Percentiles rank a stretch among this genome's conserved stretches.
Conservation (phyloP, 2,888 invertebrate genomes). For the Eupithecia pulchellata region DNA sequence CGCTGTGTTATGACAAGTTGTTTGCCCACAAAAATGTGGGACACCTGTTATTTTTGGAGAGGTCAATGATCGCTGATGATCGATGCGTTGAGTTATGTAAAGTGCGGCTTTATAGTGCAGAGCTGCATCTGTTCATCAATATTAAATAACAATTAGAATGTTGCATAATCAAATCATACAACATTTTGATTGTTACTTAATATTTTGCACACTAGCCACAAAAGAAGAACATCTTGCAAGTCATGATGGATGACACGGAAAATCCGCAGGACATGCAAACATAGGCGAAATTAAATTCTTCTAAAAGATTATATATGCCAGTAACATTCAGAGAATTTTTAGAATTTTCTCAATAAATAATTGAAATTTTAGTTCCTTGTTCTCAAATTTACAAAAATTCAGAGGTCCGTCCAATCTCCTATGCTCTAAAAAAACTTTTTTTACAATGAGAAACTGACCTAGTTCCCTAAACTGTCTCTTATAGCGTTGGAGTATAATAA, state of each 20-base stretch:
- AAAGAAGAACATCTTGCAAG: not conserved
- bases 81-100: conserved; percentile 28
- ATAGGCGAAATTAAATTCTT: too few relatives aligned
- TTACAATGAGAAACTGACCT: not conserved
- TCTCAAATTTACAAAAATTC: too few relatives aligned
- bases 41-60: conserved; percentile 59
- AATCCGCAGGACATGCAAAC: too few relatives aligned
- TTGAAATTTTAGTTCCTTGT: not conserved
- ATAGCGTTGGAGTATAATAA: conserved; percentile 12
- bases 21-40: conserved; percentile 68
- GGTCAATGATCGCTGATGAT: conserved; percentile 56
- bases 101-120: conserved; percentile 10
- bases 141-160: not conserved
- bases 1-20: conserved; percentile 76
- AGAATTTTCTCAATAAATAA: not conserved
- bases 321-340: too few relatives aligned
- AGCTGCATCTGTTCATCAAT: not conserved
- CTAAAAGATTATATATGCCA: too few relatives aligned
- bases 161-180: too few relatives aligned
- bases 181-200: too few relatives aligned
- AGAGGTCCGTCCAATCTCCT: too few relatives aligned
- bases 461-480: not conserved
- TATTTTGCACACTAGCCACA: too few relatives aligned
- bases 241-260: too few relatives aligned
- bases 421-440: not conserved